These are phyloP conservation scores for Tineola bisselliella DNA, from an alignment of 2,888 invertebrate species.

Conservation along the genomic window DNA sequence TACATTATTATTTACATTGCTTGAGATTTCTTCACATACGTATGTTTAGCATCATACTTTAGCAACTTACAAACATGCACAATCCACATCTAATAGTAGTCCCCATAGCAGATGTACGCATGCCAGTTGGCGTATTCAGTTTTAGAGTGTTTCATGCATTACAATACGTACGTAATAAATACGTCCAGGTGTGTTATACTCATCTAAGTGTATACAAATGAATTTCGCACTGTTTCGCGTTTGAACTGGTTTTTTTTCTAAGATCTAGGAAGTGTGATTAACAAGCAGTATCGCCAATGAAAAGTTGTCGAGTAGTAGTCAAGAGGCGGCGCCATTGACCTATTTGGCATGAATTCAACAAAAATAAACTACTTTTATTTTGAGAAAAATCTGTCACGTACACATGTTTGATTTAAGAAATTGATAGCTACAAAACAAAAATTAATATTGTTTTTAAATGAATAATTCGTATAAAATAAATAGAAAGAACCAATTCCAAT, in stretches of 20 bases:
- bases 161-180: too few species aligned
- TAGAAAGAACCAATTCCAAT: conserved; percentile 1
- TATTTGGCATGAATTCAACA: conserved; percentile 41
- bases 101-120: too few species aligned
- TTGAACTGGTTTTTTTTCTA: background rate
- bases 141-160: too few species aligned
- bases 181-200: too few species aligned
- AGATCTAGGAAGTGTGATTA: background rate
- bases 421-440: background rate
- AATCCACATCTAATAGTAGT: too few species aligned
- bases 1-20: too few species aligned
- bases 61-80: too few species aligned
- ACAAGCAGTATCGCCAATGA: background rate
- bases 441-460: too few species aligned
- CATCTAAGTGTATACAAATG: background rate
- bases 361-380: conserved; percentile 18
- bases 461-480: background rate
- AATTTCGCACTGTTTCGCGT: background rate
- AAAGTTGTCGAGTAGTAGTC: background rate
- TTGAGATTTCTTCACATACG: too few species aligned
- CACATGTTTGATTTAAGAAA: background rate
- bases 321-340: conserved; percentile 31
- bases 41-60: too few species aligned
- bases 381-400: background rate
- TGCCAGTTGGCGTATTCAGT: too few species aligned